Evolutionary conservation across 2,797 vertebrate genomes (phyloP), one percentile per base, ranked within the genome.

Genomic region (Tapirus indicus): DNA sequence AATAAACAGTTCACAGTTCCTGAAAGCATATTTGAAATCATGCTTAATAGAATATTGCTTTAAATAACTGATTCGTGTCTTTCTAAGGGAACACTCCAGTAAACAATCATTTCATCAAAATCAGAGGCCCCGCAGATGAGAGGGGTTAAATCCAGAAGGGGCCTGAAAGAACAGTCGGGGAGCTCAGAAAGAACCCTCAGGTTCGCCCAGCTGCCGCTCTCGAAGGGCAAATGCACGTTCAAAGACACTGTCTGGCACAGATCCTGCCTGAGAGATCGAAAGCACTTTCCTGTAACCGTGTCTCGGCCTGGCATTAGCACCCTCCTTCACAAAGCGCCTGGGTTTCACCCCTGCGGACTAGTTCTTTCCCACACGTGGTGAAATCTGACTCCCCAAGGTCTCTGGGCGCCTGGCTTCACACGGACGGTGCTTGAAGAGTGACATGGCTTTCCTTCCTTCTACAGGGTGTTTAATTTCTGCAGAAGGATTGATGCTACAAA

Each of bases 361-460:
- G 95, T 94, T 96, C 97, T 69, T 87, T 85, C 91, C 38, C 78
- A 44, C 92, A 96, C 9, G 32, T 97, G 98, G 97, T 86, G 97
- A 98, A 99, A 98, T 88, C 25, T 82, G 96, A 96, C 93, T 90
- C 97, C 49, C 18, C 82, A 47, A 95, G 20, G 54, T 89, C 97
- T 80, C 78, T 62, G 90, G 44, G 2, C 49, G 96, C 80, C 95
- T 64, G 66, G 95, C 97, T 95, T 66, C 85, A 80, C 86, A 84
- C 38, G 92, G 92, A 86, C 54, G 0, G 68, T 35, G 35, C 68
- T 80, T 56, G 47, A 29, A 64, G 66, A 69, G 78, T 9, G 29
- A 56, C 47, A 60, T 17, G 41, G 14, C 58, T 74, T 86, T 25
- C 49, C 74, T 69, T 71, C 66, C 69, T 88, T 68, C 72, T 21